Evolutionary conservation across 2,113 vertebrate genomes (phyloP).

Genomic region (Gavia stellata): DNA sequence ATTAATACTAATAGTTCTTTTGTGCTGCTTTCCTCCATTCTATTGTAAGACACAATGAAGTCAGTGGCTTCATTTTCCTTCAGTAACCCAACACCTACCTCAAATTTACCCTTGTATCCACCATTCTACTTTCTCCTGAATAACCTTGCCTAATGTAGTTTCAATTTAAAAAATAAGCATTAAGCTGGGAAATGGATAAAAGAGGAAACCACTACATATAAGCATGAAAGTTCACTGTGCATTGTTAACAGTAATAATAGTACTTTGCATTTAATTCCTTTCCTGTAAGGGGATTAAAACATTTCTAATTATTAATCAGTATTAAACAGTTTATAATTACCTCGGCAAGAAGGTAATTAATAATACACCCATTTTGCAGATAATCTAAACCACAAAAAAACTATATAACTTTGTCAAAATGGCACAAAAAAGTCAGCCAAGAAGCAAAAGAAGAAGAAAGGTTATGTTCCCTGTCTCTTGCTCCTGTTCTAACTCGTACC

Average conservation of each 20-base stretch:
- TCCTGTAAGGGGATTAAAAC: constrained; percentile 49
- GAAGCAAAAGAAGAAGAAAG: background rate
- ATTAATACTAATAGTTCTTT: constrained; percentile 37
- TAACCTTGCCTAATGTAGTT: constrained; percentile 30
- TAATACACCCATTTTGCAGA: constrained; percentile 19
- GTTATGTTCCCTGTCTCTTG: background rate
- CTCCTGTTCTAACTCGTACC: background rate
- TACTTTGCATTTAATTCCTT: constrained; percentile 46
- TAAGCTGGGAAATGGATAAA: constrained; percentile 17
- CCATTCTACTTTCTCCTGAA: constrained; percentile 3
- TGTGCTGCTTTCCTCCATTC: background rate
- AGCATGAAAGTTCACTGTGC: constrained; percentile 21
- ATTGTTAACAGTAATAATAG: constrained; percentile 39
- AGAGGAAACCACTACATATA: background rate
- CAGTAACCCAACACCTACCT: background rate
- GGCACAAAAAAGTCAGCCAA: background rate
- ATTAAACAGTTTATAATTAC: constrained; percentile 53
- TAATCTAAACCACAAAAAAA: constrained; percentile 17
- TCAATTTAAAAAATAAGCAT: background rate
- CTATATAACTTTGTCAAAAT: background rate
- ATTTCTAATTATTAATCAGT: constrained; percentile 58
- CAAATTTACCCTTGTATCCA: background rate
- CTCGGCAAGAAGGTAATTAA: constrained; percentile 42
- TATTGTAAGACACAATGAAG: constrained; percentile 7
- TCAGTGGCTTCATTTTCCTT: background rate